Base-by-base conservation (phyloP, 2,797 vertebrate genomes). In the Petrocephalus sullivani region DNA sequence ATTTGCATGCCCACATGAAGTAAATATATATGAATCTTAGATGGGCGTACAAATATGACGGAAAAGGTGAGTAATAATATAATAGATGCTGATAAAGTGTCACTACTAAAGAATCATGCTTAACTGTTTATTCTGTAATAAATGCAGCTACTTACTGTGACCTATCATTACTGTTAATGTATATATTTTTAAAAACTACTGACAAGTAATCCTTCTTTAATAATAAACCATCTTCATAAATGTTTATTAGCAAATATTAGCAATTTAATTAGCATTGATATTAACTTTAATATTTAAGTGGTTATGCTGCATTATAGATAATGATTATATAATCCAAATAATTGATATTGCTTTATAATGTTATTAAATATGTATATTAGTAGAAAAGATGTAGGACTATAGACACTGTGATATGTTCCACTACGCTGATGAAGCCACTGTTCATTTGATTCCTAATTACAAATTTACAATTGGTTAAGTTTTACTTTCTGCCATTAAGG, bases 401-500 rank as follows among this genome's bases (percentile, higher is more conserved):
- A 21, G 21, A 64, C 14, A 49, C 10, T 67, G 41, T 53, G 9
- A 5, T 58, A 41, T 60, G n/a, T 61, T 3, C 21, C 33, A 83
- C 21, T 53, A 28, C 37, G 10, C 78, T 8, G 46, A 4, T 12
- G 37, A 81, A 61, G 49, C 46, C 49, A 67, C 28, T 33, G 60
- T 85, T 67, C 46, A 19, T 64, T 64, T 60, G 16, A 49, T 61
- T 14, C 9, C 81, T 33, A 53, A 46, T 81, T 21, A 61, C 75
- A 87, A 12, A 81, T 60, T 57, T 57, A 58, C 67, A 82, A 60
- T 88, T 78, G 33, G 41, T 85, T 21, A 54, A 85, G 57, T 57
- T 33, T n/a, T 56, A 57, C 53, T 56, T 54, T 37, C 9, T 85
- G 53, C 12, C 21, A 85, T 28, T 23, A 0, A 33, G 53, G 54